These are phyloP conservation scores for Lepilemur septentrionalis DNA, from an alignment of 2,797 vertebrate genomes.

Conservation along the genomic window DNA sequence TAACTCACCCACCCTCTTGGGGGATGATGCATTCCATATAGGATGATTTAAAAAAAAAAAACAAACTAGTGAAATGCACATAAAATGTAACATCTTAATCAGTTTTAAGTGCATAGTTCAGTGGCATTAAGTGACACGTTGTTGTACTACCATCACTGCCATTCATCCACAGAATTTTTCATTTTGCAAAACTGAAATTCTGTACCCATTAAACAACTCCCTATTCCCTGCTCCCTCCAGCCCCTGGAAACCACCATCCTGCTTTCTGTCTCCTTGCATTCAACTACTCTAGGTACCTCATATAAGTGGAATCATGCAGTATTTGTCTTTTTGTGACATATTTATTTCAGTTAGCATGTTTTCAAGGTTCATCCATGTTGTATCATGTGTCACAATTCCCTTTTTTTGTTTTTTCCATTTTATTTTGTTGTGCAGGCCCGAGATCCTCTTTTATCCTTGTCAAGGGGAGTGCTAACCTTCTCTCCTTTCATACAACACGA, in stretches of 20 bases:
- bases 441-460: too few relatives aligned
- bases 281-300: neutral
- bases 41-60: neutral
- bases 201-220: neutral
- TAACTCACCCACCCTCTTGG: neutral
- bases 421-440: too few relatives aligned
- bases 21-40: neutral
- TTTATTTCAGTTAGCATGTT: neutral
- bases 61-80: neutral
- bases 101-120: neutral
- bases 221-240: neutral
- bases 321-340: neutral
- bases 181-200: neutral
- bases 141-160: neutral
- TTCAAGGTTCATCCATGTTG: neutral
- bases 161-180: neutral
- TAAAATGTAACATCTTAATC: neutral
- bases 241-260: neutral
- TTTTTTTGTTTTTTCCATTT: too few relatives aligned
- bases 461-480: too few relatives aligned
- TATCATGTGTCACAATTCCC: too few relatives aligned
- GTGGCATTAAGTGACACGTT: neutral
- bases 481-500: too few relatives aligned
- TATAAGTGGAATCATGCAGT: neutral
- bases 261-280: neutral